Percentiles rank a stretch among this genome's conserved stretches.
Conservation (phyloP, 1,140 invertebrate genomes). For the Druon quercuslanigerum region DNA sequence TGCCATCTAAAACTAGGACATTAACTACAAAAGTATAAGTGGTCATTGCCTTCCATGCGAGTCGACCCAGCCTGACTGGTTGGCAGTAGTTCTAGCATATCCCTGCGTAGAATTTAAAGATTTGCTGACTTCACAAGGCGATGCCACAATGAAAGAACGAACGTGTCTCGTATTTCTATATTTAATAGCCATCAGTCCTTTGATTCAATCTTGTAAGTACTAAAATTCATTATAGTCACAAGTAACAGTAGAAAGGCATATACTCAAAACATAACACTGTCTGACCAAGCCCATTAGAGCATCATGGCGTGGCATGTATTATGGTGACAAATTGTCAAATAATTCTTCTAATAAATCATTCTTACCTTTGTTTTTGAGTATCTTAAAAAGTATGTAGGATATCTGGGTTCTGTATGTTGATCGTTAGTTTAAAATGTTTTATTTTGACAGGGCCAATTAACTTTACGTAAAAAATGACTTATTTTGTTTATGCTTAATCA, state of each 20-base stretch:
- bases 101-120: too few species aligned
- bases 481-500: too few species aligned
- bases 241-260: slow-evolving; percentile 37
- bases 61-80: too few species aligned
- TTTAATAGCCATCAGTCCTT: slow-evolving; percentile 46
- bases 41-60: too few species aligned
- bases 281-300: slow-evolving; percentile 63
- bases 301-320: slow-evolving; percentile 16
- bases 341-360: background rate
- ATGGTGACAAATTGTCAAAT: background rate
- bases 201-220: slow-evolving; percentile 64
- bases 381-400: too few species aligned
- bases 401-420: too few species aligned
- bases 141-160: slow-evolving; percentile 64
- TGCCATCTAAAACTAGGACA: too few species aligned
- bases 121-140: slow-evolving; percentile 38
- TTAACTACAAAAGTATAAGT: too few species aligned
- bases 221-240: slow-evolving; percentile 18
- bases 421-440: too few species aligned
- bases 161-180: slow-evolving; percentile 54
- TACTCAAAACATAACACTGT: slow-evolving; percentile 50
- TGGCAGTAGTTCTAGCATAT: too few species aligned
- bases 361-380: background rate
- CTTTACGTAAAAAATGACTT: too few species aligned
- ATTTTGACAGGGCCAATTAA: too few species aligned